Conservation (phyloP, 2,888 invertebrate genomes). For the Aphelenchoides bicaudatus region DNA sequence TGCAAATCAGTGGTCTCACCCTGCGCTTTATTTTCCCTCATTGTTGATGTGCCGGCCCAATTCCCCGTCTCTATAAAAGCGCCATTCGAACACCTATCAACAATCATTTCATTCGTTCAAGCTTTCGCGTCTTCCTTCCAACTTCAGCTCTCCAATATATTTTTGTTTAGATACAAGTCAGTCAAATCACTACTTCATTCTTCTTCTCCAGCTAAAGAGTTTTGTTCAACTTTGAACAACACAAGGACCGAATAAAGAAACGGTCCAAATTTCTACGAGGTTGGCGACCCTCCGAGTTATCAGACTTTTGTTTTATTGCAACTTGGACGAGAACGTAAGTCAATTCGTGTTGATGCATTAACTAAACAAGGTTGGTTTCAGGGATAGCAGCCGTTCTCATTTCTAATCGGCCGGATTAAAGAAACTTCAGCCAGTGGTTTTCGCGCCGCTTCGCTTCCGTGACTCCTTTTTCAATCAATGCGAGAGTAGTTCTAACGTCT, state of each 20-base stretch:
- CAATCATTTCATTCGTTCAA: too few species aligned
- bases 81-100: too few species aligned
- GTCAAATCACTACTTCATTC: too few species aligned
- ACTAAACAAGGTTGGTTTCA: neutral
- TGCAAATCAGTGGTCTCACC: too few species aligned
- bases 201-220: too few species aligned
- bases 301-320: conserved; percentile 9
- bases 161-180: too few species aligned
- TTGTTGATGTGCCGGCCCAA: too few species aligned
- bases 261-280: conserved; percentile 19
- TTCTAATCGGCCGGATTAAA: neutral
- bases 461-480: conserved; percentile 10
- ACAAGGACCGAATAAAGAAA: conserved; percentile 3
- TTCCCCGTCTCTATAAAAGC: too few species aligned
- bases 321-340: conserved; percentile 12
- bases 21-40: too few species aligned
- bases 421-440: neutral
- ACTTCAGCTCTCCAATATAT: too few species aligned
- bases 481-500: conserved; percentile 17
- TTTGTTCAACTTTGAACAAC: neutral
- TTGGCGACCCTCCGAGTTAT: conserved; percentile 16
- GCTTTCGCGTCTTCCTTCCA: too few species aligned
- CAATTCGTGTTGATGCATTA: neutral
- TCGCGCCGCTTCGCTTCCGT: too few species aligned
- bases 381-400: conserved; percentile 8